Evolutionary conservation across 1,140 invertebrate species (phyloP).

Genomic region (Polypedilum pembai): DNA sequence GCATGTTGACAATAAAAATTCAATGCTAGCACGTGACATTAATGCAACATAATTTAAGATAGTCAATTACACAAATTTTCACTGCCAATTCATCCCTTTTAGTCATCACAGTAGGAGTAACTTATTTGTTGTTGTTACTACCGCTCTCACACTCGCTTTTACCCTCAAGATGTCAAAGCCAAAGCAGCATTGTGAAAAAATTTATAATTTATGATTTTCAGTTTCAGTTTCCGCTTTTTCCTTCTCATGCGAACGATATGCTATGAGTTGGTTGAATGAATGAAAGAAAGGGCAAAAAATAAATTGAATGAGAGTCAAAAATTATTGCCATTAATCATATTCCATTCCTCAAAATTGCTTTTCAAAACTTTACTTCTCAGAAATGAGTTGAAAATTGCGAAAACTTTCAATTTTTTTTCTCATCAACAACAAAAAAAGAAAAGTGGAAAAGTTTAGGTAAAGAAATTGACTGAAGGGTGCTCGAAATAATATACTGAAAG

Average conservation of each 20-base stretch:
- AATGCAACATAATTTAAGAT: slow-evolving; percentile 13
- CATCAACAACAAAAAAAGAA: too few relatives aligned
- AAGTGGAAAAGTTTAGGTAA: too few relatives aligned
- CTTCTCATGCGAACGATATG: not conserved
- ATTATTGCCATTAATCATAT: slow-evolving; percentile 19
- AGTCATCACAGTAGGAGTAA: not conserved
- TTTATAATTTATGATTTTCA: slow-evolving; percentile 19
- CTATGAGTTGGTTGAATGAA: not conserved
- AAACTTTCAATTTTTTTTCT: too few relatives aligned
- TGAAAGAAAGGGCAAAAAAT: not conserved
- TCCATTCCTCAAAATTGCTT: slow-evolving; percentile 1
- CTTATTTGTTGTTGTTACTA: not conserved
- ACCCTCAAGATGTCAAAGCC: slow-evolving; percentile 15
- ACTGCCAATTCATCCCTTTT: slow-evolving; percentile 16
- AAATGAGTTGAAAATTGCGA: too few relatives aligned
- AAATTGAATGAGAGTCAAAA: not conserved
- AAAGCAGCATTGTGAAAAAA: not conserved
- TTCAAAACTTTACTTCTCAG: not conserved
- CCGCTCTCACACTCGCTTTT: not conserved
- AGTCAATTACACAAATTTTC: slow-evolving; percentile 18
- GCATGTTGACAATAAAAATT: slow-evolving; percentile 18
- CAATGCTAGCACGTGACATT: not conserved
- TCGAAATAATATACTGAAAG: too few relatives aligned
- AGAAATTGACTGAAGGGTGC: too few relatives aligned
- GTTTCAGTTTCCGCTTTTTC: slow-evolving; percentile 11